Evolutionary conservation across 1,140 invertebrate genomes (phyloP).

Genomic region (Drosophila ogumai): DNA sequence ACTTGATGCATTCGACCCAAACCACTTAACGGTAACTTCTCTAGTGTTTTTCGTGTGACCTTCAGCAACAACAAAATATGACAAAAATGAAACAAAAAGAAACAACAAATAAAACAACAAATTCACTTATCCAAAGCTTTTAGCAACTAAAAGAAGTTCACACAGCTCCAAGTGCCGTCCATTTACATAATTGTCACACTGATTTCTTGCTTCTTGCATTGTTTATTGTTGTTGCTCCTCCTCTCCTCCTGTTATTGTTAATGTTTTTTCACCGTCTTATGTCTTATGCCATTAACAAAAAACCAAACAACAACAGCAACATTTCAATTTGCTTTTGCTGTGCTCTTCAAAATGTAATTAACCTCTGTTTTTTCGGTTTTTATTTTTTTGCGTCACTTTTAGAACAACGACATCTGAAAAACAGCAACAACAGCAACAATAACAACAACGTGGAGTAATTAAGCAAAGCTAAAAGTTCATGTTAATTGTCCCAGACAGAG

Average conservation of each 20-base stretch:
- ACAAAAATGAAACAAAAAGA: background rate
- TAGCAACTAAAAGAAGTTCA: slow-evolving; percentile 45
- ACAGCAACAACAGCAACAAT: background rate
- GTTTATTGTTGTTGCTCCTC: background rate
- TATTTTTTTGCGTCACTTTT: slow-evolving; percentile 73
- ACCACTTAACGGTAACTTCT: slow-evolving; percentile 71
- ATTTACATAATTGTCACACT: slow-evolving; percentile 83
- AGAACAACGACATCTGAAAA: slow-evolving; percentile 60
- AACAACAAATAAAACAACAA: slow-evolving; percentile 18
- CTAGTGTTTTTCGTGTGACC: slow-evolving; percentile 54
- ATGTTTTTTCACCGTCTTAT: slow-evolving; percentile 11
- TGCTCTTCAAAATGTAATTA: slow-evolving; percentile 81
- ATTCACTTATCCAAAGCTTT: slow-evolving; percentile 68
- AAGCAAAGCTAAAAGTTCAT: slow-evolving; percentile 83
- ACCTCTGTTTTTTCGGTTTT: slow-evolving; percentile 62
- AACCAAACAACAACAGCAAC: slow-evolving; percentile 19
- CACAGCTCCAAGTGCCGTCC: slow-evolving; percentile 69
- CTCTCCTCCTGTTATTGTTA: background rate
- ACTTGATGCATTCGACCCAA: slow-evolving; percentile 68
- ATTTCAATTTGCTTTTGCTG: slow-evolving; percentile 73
- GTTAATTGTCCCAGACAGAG: slow-evolving; percentile 74
- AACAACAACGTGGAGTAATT: slow-evolving; percentile 71
- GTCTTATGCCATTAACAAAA: slow-evolving; percentile 65
- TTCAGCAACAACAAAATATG: slow-evolving; percentile 44
- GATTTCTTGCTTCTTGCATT: slow-evolving; percentile 49